Evolutionary conservation across 2,888 invertebrate species (phyloP).

Genomic region (Muschampia plurimacula): DNA sequence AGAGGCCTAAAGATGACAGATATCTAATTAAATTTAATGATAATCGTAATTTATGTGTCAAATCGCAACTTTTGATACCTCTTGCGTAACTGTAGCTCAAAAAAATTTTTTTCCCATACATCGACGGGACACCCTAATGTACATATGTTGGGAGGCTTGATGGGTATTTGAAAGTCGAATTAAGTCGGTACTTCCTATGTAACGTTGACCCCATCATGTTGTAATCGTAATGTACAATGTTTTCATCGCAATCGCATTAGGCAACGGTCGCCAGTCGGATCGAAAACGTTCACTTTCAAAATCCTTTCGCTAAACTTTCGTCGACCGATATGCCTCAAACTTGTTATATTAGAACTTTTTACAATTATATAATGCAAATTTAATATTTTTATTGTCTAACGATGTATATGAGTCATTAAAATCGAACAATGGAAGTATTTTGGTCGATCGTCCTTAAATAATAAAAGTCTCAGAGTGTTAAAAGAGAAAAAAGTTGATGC

Average conservation of each 20-base stretch:
- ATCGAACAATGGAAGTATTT: neutral
- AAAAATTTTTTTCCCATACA: too few species aligned
- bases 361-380: constrained; percentile 10
- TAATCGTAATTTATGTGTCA: too few species aligned
- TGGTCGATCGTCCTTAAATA: too few species aligned
- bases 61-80: too few species aligned
- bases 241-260: constrained; percentile 50
- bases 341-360: constrained; percentile 11
- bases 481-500: too few species aligned
- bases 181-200: constrained; percentile 9
- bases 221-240: constrained; percentile 41
- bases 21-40: too few species aligned
- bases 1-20: too few species aligned
- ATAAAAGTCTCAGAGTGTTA: too few species aligned
- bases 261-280: constrained; percentile 42
- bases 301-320: constrained; percentile 50
- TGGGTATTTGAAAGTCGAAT: constrained; percentile 3
- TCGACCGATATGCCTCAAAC: constrained; percentile 21
- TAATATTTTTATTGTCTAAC: constrained; percentile 11
- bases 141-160: neutral
- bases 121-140: too few species aligned
- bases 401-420: neutral
- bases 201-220: constrained; percentile 24
- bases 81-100: too few species aligned
- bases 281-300: constrained; percentile 52